Percentiles rank a stretch among this genome's conserved stretches.
These are phyloP conservation scores for Acropora yongei DNA, from an alignment of 64 coral and sea anemone genomes.

Conservation along the genomic window DNA sequence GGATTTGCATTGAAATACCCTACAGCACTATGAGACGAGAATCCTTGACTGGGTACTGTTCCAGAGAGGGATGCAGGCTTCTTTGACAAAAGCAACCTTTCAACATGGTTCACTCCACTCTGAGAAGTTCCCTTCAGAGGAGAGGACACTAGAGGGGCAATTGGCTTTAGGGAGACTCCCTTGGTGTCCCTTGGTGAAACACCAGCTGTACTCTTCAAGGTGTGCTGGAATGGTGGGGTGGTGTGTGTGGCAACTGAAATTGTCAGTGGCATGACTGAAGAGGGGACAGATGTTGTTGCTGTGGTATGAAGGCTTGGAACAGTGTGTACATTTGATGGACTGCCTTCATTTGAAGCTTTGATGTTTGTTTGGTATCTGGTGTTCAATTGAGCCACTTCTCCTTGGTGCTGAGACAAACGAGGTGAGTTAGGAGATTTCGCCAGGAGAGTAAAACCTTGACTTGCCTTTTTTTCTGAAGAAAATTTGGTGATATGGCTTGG, in stretches of 20 bases:
- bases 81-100: conserved; percentile 17
- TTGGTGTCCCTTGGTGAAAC: neutral
- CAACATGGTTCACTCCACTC: neutral
- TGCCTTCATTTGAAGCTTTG: neutral
- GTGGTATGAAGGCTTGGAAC: neutral
- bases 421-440: neutral
- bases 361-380: neutral
- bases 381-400: neutral
- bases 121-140: conserved; percentile 1
- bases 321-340: neutral
- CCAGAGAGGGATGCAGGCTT: neutral
- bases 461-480: neutral
- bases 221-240: conserved; percentile 14
- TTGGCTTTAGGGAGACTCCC: conserved; percentile 37
- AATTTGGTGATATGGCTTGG: conserved; percentile 21
- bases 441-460: neutral
- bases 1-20: conserved; percentile 22
- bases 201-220: neutral
- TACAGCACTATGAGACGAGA: neutral
- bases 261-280: neutral
- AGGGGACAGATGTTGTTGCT: neutral
- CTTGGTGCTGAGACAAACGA: neutral
- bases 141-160: conserved; percentile 50
- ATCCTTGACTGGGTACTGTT: neutral
- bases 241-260: conserved; percentile 25